Percentiles rank a stretch among this genome's conserved stretches.
Evolutionary conservation across 2,113 vertebrate genomes (phyloP).

Genomic region (Recurvirostra avosetta): DNA sequence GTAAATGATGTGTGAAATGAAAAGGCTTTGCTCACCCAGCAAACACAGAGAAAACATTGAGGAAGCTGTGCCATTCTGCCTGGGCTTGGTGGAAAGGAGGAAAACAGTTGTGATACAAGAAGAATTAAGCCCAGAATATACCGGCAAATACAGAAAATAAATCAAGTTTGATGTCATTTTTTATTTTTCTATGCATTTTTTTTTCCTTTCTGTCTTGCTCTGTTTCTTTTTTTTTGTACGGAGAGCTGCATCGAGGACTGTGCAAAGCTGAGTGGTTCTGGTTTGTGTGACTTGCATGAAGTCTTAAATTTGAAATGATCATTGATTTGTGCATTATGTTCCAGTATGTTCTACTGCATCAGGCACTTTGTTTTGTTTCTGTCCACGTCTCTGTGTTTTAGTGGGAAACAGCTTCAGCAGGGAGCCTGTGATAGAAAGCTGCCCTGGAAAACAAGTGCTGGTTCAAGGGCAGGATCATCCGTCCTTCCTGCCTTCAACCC

Average conservation of each 20-base stretch:
- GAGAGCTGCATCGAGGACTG: background rate
- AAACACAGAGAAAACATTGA: slow-evolving; percentile 55
- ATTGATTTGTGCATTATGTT: slow-evolving; percentile 36
- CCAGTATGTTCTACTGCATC: background rate
- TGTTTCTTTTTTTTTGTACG: background rate
- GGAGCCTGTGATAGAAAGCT: slow-evolving; percentile 12
- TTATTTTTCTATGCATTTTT: background rate
- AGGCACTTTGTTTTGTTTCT: slow-evolving; percentile 33
- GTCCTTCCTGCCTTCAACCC: background rate
- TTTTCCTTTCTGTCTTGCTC: background rate
- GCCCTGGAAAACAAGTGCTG: background rate
- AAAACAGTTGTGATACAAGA: background rate
- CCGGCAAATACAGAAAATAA: background rate
- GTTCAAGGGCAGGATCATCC: background rate
- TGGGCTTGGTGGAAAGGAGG: background rate
- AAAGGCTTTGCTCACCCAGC: slow-evolving; percentile 70
- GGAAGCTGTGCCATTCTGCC: slow-evolving; percentile 21
- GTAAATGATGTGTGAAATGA: slow-evolving; percentile 82
- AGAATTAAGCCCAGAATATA: slow-evolving; percentile 2
- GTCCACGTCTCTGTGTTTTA: background rate
- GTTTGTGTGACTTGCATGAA: slow-evolving; percentile 23
- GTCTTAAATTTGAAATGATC: slow-evolving; percentile 28
- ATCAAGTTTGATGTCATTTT: background rate
- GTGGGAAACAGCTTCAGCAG: background rate
- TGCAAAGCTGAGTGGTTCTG: background rate